Percentiles rank a stretch among this genome's conserved stretches.
Evolutionary conservation across 2,113 vertebrate species (phyloP).

Genomic region (Boleophthalmus pectinirostris): DNA sequence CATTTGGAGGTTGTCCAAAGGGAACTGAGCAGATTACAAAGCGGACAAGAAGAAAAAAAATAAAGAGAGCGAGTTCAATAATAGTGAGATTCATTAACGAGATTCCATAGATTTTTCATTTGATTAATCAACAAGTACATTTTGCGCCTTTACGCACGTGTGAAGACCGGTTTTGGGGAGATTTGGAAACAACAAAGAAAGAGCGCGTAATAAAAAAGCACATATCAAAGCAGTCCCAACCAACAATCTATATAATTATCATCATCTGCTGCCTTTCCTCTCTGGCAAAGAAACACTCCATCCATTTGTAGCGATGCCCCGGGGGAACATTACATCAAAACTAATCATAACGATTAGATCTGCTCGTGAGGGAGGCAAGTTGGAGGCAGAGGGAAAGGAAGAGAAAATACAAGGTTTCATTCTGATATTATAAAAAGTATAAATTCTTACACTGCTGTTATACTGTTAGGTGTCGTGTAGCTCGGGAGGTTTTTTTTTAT

Average conservation of each 20-base stretch:
- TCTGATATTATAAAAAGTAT: constrained; percentile 72
- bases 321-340: constrained; percentile 99
- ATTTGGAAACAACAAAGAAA: constrained; percentile 60
- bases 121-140: constrained; percentile 90
- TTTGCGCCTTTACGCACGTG: constrained; percentile 55
- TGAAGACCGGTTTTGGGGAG: constrained; percentile 48
- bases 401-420: constrained; percentile 62
- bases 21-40: constrained; percentile 74
- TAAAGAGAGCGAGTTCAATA: constrained; percentile 16
- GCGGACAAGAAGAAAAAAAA: constrained; percentile 52
- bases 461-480: constrained; percentile 82
- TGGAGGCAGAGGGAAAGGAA: constrained; percentile 85
- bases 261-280: constrained; percentile 97
- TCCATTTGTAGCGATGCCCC: constrained; percentile 98
- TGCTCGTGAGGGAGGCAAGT: constrained; percentile 95
- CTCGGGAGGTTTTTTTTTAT: constrained; percentile 84
- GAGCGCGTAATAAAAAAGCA: constrained; percentile 6
- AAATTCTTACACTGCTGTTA: constrained; percentile 72
- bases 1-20: constrained; percentile 84
- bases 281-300: constrained; percentile 99
- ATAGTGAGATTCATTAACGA: constrained; percentile 76
- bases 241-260: constrained; percentile 99
- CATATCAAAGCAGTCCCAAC: constrained; percentile 82
- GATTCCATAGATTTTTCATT: constrained; percentile 74
- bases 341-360: constrained; percentile 99